Base-by-base conservation (phyloP, 2,113 vertebrate species). In the Herpetotheres cachinnans region DNA sequence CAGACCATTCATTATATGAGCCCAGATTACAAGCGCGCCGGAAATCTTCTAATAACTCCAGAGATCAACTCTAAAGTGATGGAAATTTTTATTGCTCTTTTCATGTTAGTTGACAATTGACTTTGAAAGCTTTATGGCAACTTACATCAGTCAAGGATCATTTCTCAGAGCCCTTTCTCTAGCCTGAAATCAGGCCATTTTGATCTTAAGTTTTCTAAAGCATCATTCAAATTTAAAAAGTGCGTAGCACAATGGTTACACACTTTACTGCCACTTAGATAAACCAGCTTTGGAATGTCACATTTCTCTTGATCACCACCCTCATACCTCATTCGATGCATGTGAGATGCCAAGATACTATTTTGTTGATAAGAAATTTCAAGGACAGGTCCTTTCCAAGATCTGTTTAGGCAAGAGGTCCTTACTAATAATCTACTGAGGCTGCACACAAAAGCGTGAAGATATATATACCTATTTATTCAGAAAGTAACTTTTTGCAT, bases 61-160 rank as follows among this genome's bases (percentile, higher is more conserved):
- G 7, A 81, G 38, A 95, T 46, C 34, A 67, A 52, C 40, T 87
- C 46, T 70, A 36, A 74, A 69, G 54, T 46, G 20, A 88, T 81
- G 83, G 83, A 93, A 89, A 81, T 84, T 86, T 96, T 95, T 95
- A 94, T 84, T 93, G 49, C 56, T 84, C 36, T 93, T 96, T 94
- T 96, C 58, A 93, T 49, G 56, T 85, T 71, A 87, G 44, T 61
- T 85, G 44, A 82, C 77, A 76, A 71, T 61, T 63, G 74, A 44
- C 47, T 96, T 71, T 20, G 21, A 81, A 93, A 95, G 40, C 67
- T 74, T 86, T 74, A 86, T 44, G n/a, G 49, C 55, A 86, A 50
- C 10, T 62, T 86, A 61, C 10, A 67, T 56, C 40, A 61, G 16
- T n/a, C 50, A 83, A 89, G 55, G 59, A 81, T 63, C 3, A 50